Evolutionary conservation across 1,140 invertebrate genomes (phyloP), one percentile per base, ranked within the genome.

Genomic region (Procambarus clarkii): DNA sequence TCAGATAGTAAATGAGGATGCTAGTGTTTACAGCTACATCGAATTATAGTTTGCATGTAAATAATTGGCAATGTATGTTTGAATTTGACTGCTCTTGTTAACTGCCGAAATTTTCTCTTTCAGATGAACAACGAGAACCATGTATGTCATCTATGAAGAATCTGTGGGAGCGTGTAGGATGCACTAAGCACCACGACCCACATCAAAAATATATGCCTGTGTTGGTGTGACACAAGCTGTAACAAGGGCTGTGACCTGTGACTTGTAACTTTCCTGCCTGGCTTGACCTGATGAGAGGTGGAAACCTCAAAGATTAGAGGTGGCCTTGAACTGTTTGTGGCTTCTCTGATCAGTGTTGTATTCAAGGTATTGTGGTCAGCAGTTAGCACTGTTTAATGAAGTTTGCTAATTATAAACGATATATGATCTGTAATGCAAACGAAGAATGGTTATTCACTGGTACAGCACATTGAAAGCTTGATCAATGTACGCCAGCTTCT

Each of bases 111-210:
- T 80, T 58, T 50, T 58, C 8, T 58, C 50, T 58, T 34, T 34
- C 80, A 82, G 80, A 82, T 45, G 54, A 82, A 60, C 80, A 82
- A 24, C 80, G 80, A 60, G 80, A 82, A 58, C 80, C 80, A 13
- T 82, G 80, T 45, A 82, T 82, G 80, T 82, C 80, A 50, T 82
- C 80, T 54, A 34, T 82, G 80, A 82, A 82, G 80, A 82, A 45
- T n/a, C 50, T 82, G 21, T 82, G 80, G 80, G 80, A 34, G 48
- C 80, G 80, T 60, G 80, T 82, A 45, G 80, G 80, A 34, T 82
- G 80, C 50, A 82, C 46, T 0, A 50, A 46, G 21, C 80, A 15
- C 24, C 13, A 50, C 48, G 45, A 79, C 50, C 80, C 80, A 34
- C 50, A 15, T 3, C 80, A 21, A 50, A 46, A 60, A 24, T 82